phyloP scores from a whole-genome alignment of 2,797 vertebrate species.

The Vultur gryphus region DNA sequence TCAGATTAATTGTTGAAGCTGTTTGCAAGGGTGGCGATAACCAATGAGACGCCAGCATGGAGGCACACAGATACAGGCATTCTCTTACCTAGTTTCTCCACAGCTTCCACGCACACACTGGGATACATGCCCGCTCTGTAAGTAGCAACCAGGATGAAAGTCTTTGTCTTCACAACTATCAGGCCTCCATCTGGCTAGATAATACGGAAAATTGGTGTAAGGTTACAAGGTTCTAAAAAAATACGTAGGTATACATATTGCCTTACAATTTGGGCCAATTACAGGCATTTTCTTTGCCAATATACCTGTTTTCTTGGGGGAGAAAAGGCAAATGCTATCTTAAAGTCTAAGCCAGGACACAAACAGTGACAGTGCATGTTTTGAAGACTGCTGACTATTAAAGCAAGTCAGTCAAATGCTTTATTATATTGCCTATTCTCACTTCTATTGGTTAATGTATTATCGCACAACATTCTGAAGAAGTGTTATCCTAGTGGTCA shows the following conservation, averaged over 20 bases:
- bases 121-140: slow-evolving; percentile 77
- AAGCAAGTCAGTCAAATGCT: not conserved
- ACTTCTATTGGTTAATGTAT: not conserved
- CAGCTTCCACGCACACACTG: slow-evolving; percentile 79
- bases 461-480: not conserved
- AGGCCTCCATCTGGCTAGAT: slow-evolving; percentile 71
- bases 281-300: not conserved
- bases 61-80: not conserved
- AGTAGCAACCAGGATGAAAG: slow-evolving; percentile 73
- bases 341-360: not conserved
- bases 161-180: slow-evolving; percentile 70
- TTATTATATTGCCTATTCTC: not conserved
- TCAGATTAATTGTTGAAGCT: not conserved
- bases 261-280: not conserved
- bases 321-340: not conserved
- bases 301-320: not conserved
- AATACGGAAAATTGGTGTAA: not conserved
- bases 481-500: not conserved
- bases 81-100: slow-evolving; percentile 79
- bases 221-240: not conserved
- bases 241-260: no score
- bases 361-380: not conserved
- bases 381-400: not conserved
- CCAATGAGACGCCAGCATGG: fast-evolving
- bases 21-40: not conserved